Conservation (phyloP, 2,797 vertebrate species). For the Scolopax bukidnonensis region DNA sequence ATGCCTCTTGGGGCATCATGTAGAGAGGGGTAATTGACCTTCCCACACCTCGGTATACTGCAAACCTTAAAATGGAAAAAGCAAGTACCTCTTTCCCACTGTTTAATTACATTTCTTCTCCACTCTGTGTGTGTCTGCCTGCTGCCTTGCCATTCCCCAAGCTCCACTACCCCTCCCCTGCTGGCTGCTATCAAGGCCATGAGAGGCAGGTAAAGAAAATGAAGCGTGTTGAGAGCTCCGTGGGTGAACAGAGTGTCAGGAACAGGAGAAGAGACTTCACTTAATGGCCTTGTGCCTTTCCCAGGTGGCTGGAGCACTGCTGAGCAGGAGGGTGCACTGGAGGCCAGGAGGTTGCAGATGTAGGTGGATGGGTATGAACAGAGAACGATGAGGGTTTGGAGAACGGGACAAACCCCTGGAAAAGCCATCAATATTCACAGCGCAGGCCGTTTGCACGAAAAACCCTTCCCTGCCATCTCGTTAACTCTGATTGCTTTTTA, state of each 20-base stretch:
- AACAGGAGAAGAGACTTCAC: too few species aligned
- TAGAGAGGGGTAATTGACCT: slow-evolving; percentile 53
- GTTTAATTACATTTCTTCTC: slow-evolving; percentile 22
- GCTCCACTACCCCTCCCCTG: background rate
- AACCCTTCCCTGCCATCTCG: background rate
- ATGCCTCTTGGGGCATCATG: background rate
- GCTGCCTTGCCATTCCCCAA: background rate
- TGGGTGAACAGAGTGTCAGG: rapidly evolving
- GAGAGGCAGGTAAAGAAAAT: background rate
- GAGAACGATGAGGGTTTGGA: rapidly evolving
- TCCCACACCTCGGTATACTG: background rate
- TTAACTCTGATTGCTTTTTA: background rate
- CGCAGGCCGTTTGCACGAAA: background rate
- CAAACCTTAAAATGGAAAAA: background rate
- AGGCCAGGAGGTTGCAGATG: rapidly evolving
- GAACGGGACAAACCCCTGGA: background rate
- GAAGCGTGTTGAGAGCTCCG: background rate
- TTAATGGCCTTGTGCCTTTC: background rate
- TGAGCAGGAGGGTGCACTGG: rapidly evolving
- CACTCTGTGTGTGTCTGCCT: background rate
- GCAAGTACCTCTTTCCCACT: slow-evolving; percentile 12
- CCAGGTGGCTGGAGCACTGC: rapidly evolving
- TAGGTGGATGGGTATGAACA: rapidly evolving
- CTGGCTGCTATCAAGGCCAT: background rate
- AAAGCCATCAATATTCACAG: background rate